Conservation (phyloP, 2,797 vertebrate genomes). For the Esox masquinongy region DNA sequence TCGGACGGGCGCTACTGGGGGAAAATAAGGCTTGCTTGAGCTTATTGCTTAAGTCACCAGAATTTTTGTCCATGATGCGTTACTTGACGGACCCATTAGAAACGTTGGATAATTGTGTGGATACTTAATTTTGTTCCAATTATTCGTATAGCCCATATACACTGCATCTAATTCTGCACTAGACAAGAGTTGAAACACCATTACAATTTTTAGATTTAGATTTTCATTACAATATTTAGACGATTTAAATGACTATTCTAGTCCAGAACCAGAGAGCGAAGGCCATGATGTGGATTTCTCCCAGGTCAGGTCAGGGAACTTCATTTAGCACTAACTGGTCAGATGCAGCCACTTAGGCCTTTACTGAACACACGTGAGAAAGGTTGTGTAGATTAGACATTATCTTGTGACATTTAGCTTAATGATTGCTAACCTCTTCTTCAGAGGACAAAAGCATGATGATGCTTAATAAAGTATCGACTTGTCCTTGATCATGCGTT, state of each 20-base stretch:
- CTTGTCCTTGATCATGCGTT: neutral
- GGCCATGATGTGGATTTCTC: neutral
- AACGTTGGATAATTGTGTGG: too few species aligned
- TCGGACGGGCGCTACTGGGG: too few species aligned
- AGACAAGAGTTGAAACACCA: too few species aligned
- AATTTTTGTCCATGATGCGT: too few species aligned
- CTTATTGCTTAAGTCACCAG: too few species aligned
- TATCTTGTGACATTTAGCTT: slow-evolving; percentile 43
- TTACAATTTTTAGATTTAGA: too few species aligned
- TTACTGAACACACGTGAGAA: slow-evolving; percentile 33
- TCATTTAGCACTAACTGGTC: slow-evolving; percentile 50
- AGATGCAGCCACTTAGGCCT: slow-evolving; percentile 45
- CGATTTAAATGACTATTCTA: neutral
- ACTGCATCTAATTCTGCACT: too few species aligned
- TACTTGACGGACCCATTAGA: too few species aligned
- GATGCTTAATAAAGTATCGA: neutral
- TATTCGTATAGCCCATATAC: too few species aligned
- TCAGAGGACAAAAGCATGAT: neutral
- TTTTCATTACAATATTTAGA: too few species aligned
- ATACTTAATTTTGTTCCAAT: too few species aligned
- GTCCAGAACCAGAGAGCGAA: neutral
- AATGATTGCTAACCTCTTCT: slow-evolving; percentile 19
- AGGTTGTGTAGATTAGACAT: slow-evolving; percentile 29
- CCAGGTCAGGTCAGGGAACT: slow-evolving; percentile 34
- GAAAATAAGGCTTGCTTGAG: too few species aligned